Percentiles rank a stretch among this genome's conserved stretches.
These are phyloP conservation scores for Euzetes globulus DNA, from an alignment of 2,888 invertebrate species.

Conservation along the genomic window DNA sequence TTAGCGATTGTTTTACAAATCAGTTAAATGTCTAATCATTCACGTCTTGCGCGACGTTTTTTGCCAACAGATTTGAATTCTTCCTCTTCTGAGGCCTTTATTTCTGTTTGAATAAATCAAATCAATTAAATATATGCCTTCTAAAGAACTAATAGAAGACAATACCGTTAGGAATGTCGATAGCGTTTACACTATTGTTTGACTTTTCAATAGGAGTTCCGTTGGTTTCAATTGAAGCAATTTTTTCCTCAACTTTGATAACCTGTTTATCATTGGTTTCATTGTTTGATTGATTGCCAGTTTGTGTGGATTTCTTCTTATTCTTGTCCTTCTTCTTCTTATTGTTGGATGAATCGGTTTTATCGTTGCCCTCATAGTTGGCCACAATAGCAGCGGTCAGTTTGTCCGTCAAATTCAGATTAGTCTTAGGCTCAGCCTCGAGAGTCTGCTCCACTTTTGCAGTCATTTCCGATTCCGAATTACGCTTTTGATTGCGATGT, in stretches of 20 bases:
- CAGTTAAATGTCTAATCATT: background rate
- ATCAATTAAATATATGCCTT: background rate
- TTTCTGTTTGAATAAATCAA: background rate
- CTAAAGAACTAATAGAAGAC: background rate
- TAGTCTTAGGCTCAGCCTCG: background rate
- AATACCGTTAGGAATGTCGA: slow-evolving; percentile 15
- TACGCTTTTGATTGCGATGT: background rate
- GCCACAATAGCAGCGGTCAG: slow-evolving; percentile 18
- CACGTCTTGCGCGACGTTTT: slow-evolving; percentile 24
- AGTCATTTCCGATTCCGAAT: background rate
- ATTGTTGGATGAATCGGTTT: background rate
- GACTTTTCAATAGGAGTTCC: background rate
- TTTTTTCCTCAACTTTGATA: background rate
- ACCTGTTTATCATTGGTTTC: background rate
- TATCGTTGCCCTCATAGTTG: slow-evolving; percentile 5
- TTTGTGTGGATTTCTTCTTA: slow-evolving; percentile 6
- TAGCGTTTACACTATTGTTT: background rate
- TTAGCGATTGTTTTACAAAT: background rate
- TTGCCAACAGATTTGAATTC: slow-evolving; percentile 8
- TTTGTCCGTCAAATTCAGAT: background rate
- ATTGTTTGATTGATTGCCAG: background rate
- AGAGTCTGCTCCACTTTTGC: background rate
- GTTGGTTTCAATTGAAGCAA: background rate
- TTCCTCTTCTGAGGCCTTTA: slow-evolving; percentile 11
- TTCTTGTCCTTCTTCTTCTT: slow-evolving; percentile 25